A percentile compares a stretch with the other conserved stretches of the same genome.
Conservation (phyloP, 2,888 invertebrate species). For the Troglohyphantes excavatus region DNA sequence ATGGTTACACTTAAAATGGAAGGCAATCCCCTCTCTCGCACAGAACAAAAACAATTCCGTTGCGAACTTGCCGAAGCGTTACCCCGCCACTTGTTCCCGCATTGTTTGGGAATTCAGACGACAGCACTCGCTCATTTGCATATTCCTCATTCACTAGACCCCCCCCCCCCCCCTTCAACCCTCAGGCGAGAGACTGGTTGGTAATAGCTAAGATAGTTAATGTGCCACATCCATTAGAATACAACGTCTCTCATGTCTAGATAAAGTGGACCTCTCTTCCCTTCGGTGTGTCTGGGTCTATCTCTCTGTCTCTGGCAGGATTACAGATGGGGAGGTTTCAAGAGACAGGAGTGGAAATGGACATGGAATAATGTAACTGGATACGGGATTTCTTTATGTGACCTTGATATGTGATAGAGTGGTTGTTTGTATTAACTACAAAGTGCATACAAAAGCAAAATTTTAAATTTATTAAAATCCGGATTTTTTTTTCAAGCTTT, state of each 20-base stretch:
- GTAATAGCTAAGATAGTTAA: constrained; percentile 5
- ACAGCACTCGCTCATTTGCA: background rate
- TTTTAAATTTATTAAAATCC: too few species aligned
- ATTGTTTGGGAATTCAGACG: constrained; percentile 5
- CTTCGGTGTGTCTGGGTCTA: background rate
- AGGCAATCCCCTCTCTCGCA: too few species aligned
- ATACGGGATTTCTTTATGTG: too few species aligned
- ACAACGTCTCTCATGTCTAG: background rate
- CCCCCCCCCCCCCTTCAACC: background rate
- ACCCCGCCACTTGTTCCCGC: background rate
- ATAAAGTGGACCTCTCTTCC: background rate
- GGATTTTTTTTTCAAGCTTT: too few species aligned
- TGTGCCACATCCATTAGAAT: background rate
- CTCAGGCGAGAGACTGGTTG: too few species aligned
- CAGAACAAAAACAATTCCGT: background rate
- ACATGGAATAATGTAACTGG: too few species aligned
- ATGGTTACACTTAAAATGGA: too few species aligned
- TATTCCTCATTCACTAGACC: background rate
- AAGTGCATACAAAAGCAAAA: too few species aligned
- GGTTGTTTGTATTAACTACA: too few species aligned
- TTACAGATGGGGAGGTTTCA: too few species aligned
- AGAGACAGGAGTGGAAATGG: too few species aligned
- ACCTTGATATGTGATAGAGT: too few species aligned
- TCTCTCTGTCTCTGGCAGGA: background rate
- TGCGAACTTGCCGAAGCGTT: background rate